phyloP scores from a whole-genome alignment of 2,797 vertebrate genomes.

The Poeciliopsis presidionis region DNA sequence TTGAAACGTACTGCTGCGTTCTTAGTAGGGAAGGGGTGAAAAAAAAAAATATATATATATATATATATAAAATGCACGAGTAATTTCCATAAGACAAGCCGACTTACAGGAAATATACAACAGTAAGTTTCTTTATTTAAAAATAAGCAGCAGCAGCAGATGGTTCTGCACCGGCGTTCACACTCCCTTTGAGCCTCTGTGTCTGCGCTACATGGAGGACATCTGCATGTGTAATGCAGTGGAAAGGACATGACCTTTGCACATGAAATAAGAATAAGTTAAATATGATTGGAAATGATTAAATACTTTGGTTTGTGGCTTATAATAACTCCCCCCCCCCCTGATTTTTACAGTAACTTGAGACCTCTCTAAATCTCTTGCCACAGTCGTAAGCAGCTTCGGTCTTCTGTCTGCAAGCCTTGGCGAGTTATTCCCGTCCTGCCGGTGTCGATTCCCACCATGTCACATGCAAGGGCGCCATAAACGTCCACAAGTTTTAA shows the following conservation, averaged over 20 bases:
- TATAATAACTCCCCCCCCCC: too few relatives aligned
- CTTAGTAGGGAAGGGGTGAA: too few relatives aligned
- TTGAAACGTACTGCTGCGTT: slow-evolving; percentile 19
- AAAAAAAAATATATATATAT: neutral
- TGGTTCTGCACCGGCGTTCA: slow-evolving; percentile 26
- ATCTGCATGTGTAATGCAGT: slow-evolving; percentile 55
- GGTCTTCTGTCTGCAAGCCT: neutral
- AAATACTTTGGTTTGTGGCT: neutral
- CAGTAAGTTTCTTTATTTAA: slow-evolving; percentile 8
- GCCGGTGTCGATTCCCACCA: neutral
- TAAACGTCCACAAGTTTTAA: neutral
- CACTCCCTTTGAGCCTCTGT: slow-evolving; percentile 57
- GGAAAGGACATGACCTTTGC: slow-evolving; percentile 49
- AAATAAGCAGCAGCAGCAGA: neutral
- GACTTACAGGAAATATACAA: neutral
- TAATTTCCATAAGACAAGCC: neutral
- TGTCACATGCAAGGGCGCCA: neutral
- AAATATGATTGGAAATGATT: neutral
- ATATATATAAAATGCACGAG: neutral
- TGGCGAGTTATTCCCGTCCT: neutral
- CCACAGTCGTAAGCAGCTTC: neutral
- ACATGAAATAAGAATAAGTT: slow-evolving; percentile 19
- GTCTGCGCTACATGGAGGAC: slow-evolving; percentile 39
- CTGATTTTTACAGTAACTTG: neutral
- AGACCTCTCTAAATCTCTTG: neutral